phyloP scores from a whole-genome alignment of 2,113 vertebrate species.

The Acrocephalus arundinaceus region DNA sequence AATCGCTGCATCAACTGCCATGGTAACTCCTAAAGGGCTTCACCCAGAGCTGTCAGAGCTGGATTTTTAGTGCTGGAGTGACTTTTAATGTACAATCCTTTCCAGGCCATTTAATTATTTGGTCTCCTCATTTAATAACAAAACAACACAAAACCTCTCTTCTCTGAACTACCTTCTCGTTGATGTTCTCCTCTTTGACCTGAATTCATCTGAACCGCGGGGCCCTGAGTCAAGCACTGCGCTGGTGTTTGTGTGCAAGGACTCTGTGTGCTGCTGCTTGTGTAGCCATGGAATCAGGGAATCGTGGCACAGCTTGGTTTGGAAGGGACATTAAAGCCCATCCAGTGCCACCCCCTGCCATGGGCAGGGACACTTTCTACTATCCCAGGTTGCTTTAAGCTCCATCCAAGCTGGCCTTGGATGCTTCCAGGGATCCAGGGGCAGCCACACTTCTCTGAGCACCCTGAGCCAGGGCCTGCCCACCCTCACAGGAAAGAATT shows the following conservation, averaged over 20 bases:
- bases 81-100: conserved; percentile 34
- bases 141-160: background rate
- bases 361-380: background rate
- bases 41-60: conserved; percentile 45
- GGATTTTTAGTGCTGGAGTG: conserved; percentile 7
- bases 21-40: conserved; percentile 62
- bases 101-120: conserved; percentile 50
- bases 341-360: background rate
- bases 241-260: background rate
- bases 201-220: background rate
- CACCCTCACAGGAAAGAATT: background rate
- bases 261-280: background rate
- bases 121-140: background rate
- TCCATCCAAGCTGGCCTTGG: background rate
- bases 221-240: background rate
- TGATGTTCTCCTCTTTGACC: background rate
- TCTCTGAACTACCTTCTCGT: background rate
- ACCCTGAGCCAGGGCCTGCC: background rate
- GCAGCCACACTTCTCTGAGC: background rate
- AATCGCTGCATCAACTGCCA: conserved; percentile 55
- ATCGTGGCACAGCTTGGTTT: background rate
- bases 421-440: background rate
- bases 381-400: background rate
- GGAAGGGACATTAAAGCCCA: background rate
- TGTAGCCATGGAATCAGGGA: background rate